phyloP scores from a whole-genome alignment of 2,888 invertebrate genomes.

The Netelia fuscicornis region DNA sequence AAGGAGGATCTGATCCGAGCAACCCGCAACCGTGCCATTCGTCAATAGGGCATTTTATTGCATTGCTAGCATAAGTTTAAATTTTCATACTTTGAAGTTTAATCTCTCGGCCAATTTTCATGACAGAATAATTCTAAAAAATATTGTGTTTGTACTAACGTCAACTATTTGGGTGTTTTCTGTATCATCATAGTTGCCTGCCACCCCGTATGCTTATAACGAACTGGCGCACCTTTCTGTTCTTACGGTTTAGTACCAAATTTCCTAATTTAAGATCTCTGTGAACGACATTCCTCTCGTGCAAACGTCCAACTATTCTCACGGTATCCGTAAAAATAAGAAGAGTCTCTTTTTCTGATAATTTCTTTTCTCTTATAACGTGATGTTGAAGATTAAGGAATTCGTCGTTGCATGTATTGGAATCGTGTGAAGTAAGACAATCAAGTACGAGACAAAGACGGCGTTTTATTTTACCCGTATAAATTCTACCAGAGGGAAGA shows the following conservation, averaged over 20 bases:
- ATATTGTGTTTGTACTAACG: neutral
- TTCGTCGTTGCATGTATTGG: slow-evolving; percentile 86
- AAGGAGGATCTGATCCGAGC: neutral
- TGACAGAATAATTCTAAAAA: no score
- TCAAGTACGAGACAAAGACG: slow-evolving; percentile 91
- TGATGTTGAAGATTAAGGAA: slow-evolving; percentile 91
- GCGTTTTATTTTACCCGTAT: slow-evolving; percentile 87
- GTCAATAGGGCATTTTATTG: neutral
- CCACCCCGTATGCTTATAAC: no score
- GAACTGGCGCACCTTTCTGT: slow-evolving; percentile 83
- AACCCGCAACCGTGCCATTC: neutral
- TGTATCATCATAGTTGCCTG: neutral
- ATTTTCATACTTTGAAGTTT: no score
- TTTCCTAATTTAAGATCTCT: slow-evolving; percentile 92
- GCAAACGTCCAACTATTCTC: slow-evolving; percentile 90
- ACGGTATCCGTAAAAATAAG: slow-evolving; percentile 91
- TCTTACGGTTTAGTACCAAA: slow-evolving; percentile 90
- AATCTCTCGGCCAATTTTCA: no score
- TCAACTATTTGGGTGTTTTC: neutral
- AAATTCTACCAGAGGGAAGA: slow-evolving; percentile 85
- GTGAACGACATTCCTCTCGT: slow-evolving; percentile 92
- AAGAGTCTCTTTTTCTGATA: slow-evolving; percentile 90
- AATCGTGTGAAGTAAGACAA: slow-evolving; percentile 90
- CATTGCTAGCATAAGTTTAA: no score
- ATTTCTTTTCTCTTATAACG: slow-evolving; percentile 91